Evolutionary conservation across 2,888 invertebrate species (phyloP), one percentile per base, ranked within the genome.

Genomic region (Ectemnius cavifrons): DNA sequence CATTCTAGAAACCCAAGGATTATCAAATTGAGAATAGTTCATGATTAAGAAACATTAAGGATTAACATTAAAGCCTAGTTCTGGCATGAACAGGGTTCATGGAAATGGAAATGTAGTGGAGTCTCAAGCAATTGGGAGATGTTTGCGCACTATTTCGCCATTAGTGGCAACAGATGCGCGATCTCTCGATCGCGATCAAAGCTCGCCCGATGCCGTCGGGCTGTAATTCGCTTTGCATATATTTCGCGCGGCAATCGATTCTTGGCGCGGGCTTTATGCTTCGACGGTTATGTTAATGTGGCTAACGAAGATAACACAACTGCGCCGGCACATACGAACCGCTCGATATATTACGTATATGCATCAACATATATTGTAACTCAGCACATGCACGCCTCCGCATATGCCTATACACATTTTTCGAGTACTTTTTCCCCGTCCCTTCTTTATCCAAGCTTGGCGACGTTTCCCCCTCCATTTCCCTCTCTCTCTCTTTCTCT

Each of bases 191-290:
- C 37, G 71, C 77, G 85, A 85, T 84, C 85, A 81, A 82, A 84
- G 82, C 76, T 73, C 63, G n/a, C 60, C 61, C 37, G 37, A 37
- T 37, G 37, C 37, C 37, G 70, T 59, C 73, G 82, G 84, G 86
- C 85, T 82, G 84, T 86, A 89, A 89, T 88, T 87, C 84, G 85
- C 82, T 86, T 88, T 86, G 86, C 87, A 88, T 87, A 87, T 87
- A 37, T 37, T 87, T 87, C 83, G 81, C 75, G 80, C 76, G 78
- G 81, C 81, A 81, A 86, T 87, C 85, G 85, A 88, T 85, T 82
- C 81, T 69, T 66, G 78, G 63, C 73, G 75, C 79, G 66, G 67
- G 66, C 74, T 83, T 83, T 80, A 80, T 78, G 80, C 80, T 72
- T 65, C 77, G 73, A 72, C 75, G 78, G 77, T 85, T 85, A 79